Base-by-base conservation (phyloP, 2,888 invertebrate genomes). In the Chrysina gloriosa region DNA sequence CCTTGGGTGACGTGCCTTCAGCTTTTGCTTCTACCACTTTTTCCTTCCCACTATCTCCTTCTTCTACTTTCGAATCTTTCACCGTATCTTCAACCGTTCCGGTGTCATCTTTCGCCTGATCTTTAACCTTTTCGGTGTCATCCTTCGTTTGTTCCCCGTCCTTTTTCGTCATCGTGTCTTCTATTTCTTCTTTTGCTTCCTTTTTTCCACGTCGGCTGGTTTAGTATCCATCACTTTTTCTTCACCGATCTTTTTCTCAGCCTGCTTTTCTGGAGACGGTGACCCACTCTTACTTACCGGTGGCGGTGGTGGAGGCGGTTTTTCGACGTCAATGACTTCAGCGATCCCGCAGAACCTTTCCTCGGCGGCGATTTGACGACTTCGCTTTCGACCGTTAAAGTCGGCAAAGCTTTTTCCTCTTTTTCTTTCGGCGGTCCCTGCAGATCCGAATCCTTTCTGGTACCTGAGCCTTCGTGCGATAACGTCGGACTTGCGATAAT, bases 401-500 rank as follows among this genome's bases (percentile, higher is more conserved):
- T 63, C n/a, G 27, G 29, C 5, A 47, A 14, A 2, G 27, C 29
- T 47, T 63, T 47, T 29, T 5, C 16, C 5, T 27, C 9, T 7
- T 39, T 7, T 61, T 21, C 11, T 27, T 14, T 61, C 61, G 3
- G 2, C 11, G 27, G n/a, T n/a, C n/a, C n/a, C n/a, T n/a, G n/a
- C n/a, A n/a, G n/a, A n/a, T n/a, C n/a, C n/a, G n/a, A n/a, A n/a
- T 50, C 25, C 3, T 25, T 25, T 3, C 52, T 52, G 1, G 9
- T 36, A 19, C 25, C 7, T 16, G 34, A 23, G 2, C 14, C 16
- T 16, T 63, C 63, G 4, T 58, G 47, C 0, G 68, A 65, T 7
- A 42, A 11, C 7, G 61, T 61, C 7, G 69, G 61, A 45, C 61
- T 69, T 1, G 65, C 65, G 1, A 58, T 21, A 19, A 69, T 69